Conservation (phyloP, 2,113 vertebrate species). For the Rhabdornis inornatus region DNA sequence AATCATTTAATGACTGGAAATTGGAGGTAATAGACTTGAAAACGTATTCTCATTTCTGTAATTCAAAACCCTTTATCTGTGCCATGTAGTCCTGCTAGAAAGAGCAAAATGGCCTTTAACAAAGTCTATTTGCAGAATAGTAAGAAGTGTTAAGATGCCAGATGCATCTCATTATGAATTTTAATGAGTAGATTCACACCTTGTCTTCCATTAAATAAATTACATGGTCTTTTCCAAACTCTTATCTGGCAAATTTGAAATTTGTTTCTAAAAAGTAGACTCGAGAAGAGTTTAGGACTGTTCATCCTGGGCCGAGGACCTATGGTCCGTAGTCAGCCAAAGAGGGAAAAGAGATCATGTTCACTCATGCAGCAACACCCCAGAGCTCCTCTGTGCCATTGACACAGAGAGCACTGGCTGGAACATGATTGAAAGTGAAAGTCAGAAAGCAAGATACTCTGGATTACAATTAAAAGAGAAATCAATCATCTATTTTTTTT, state of each 20-base stretch:
- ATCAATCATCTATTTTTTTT: conserved; percentile 35
- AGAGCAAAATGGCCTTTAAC: conserved; percentile 40
- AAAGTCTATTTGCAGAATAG: conserved; percentile 44
- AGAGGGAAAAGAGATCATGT: not conserved
- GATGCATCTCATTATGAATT: conserved; percentile 38
- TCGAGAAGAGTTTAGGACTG: not conserved
- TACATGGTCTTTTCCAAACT: conserved; percentile 38
- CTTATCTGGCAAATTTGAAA: not conserved
- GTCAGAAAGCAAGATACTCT: conserved; percentile 4
- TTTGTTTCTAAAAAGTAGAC: not conserved
- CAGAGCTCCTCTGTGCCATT: not conserved
- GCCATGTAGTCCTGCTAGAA: conserved; percentile 45
- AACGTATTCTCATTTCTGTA: conserved; percentile 18
- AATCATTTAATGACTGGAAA: conserved; percentile 61
- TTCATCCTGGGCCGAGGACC: not conserved
- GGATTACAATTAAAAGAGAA: conserved; percentile 19
- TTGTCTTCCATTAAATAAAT: conserved; percentile 40
- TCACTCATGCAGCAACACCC: not conserved
- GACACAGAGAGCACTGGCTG: not conserved
- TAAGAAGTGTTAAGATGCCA: conserved; percentile 39
- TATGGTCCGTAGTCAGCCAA: not conserved
- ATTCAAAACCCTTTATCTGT: conserved; percentile 26
- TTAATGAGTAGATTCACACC: conserved; percentile 36
- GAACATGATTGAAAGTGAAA: conserved; percentile 6
- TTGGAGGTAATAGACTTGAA: conserved; percentile 56